Percentiles rank a stretch among this genome's conserved stretches.
Evolutionary conservation across 1,140 invertebrate species (phyloP).

Genomic region (Ruditapes philippinarum): DNA sequence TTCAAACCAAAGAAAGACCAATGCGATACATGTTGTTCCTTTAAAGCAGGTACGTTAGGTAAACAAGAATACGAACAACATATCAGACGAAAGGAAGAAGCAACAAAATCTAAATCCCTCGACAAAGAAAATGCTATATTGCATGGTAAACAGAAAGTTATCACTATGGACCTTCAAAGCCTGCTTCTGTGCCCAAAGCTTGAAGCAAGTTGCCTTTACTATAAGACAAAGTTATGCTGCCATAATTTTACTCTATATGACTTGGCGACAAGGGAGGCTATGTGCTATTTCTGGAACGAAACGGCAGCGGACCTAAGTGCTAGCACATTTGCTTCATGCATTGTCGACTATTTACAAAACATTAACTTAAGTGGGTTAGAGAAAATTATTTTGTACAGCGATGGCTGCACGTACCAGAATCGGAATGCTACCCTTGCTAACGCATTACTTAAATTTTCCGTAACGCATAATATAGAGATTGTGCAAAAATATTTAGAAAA

Average conservation of each 20-base stretch:
- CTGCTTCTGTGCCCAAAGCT: constrained; percentile 16
- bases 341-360: constrained; percentile 10
- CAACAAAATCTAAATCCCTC: not conserved
- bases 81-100: not conserved
- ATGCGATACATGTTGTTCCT: not conserved
- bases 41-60: not conserved
- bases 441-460: not conserved
- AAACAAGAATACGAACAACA: not conserved
- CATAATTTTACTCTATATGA: constrained; percentile 44
- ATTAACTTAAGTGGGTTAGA: not conserved
- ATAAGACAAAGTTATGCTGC: constrained; percentile 40
- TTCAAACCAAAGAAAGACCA: not conserved
- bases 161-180: constrained; percentile 18
- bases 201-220: constrained; percentile 18
- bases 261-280: not conserved
- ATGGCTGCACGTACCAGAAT: constrained; percentile 24
- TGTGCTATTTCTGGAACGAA: constrained; percentile 46
- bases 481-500: constrained; percentile 20
- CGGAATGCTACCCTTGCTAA: not conserved
- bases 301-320: not conserved
- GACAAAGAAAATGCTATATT: not conserved
- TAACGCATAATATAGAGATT: not conserved
- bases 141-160: not conserved
- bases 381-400: constrained; percentile 22
- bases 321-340: constrained; percentile 35